Conservation (phyloP, 2,797 vertebrate species). For the Tragelaphus eurycerus region DNA sequence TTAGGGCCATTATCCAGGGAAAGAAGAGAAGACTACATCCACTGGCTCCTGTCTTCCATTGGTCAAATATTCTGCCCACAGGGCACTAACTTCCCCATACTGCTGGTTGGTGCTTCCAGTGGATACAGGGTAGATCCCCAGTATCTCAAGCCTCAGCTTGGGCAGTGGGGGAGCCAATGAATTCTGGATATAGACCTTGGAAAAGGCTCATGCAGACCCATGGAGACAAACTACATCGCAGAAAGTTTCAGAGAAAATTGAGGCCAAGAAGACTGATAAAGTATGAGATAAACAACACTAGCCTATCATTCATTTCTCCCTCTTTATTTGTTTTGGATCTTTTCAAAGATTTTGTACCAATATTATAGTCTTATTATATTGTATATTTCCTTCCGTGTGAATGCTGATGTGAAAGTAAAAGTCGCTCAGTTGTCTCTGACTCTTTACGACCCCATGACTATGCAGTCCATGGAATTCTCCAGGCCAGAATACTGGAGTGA, state of each 20-base stretch:
- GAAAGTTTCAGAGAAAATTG: background rate
- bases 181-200: too few species aligned
- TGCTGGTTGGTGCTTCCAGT: background rate
- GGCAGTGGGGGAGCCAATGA: background rate
- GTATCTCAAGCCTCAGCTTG: background rate
- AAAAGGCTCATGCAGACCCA: background rate
- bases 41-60: background rate
- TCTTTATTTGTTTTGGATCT: background rate
- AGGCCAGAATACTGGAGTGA: background rate
- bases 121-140: background rate
- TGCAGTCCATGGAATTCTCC: background rate
- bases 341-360: background rate
- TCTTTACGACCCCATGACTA: background rate
- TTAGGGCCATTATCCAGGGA: background rate
- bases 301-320: background rate
- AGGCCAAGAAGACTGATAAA: background rate
- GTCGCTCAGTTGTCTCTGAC: accelerated
- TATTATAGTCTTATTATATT: background rate
- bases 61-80: background rate
- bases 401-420: background rate
- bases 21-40: background rate
- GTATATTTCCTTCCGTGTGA: background rate
- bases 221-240: background rate
- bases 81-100: background rate
- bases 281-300: background rate